Conservation (phyloP, 1,140 invertebrate species). For the Aphelenchoides avenae region DNA sequence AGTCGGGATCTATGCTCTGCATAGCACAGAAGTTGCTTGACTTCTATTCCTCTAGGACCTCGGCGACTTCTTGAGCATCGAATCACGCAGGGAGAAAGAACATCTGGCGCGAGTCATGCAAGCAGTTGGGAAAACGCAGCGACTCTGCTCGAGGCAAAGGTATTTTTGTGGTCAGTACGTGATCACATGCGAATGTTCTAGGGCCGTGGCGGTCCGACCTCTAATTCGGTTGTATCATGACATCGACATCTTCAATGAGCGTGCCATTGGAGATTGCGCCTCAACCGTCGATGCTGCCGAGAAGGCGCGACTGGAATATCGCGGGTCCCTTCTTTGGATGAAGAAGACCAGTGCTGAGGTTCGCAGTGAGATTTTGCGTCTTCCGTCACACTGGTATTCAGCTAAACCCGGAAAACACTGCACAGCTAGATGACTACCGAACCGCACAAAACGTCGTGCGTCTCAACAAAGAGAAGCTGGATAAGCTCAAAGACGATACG, state of each 20-base stretch:
- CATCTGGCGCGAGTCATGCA: conserved; percentile 84
- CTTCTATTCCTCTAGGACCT: too few relatives aligned
- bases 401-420: conserved; percentile 89
- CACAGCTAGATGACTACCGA: conserved; percentile 89
- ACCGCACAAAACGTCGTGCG: conserved; percentile 72
- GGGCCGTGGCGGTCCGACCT: conserved; percentile 77
- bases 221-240: conserved; percentile 85
- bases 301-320: conserved; percentile 86
- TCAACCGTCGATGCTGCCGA: conserved; percentile 88
- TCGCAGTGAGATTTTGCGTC: conserved; percentile 1
- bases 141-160: conserved; percentile 86
- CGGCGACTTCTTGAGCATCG: conserved; percentile 87
- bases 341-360: conserved; percentile 85
- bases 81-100: conserved; percentile 82
- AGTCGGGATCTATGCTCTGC: too few relatives aligned
- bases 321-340: conserved; percentile 94
- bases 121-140: conserved; percentile 79
- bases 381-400: conserved; percentile 14
- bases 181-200: too few relatives aligned
- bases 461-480: conserved; percentile 79
- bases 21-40: too few relatives aligned
- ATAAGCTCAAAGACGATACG: conserved; percentile 86
- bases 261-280: conserved; percentile 87
- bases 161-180: conserved; percentile 22
- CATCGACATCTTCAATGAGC: conserved; percentile 88